Conservation (phyloP, 2,113 vertebrate species). For the Eonycteris spelaea region DNA sequence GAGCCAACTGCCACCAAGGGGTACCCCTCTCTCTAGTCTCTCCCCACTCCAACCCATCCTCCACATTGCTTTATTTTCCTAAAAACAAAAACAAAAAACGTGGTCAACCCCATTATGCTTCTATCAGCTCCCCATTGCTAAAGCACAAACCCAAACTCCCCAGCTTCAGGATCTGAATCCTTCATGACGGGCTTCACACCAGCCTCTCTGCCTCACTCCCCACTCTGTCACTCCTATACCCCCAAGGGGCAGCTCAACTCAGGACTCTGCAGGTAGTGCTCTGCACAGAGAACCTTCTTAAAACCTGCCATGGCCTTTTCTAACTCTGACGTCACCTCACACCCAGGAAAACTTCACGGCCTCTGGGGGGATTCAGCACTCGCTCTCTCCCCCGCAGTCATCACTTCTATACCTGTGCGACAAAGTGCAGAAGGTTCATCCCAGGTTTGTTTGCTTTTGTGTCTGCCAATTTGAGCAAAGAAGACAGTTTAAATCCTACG, state of each 20-base stretch:
- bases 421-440: slow-evolving; percentile 98
- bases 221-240: not conserved
- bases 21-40: not conserved
- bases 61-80: not conserved
- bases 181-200: not conserved
- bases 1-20: not conserved
- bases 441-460: slow-evolving; percentile 98
- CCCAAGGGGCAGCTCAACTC: no score
- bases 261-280: not conserved
- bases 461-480: slow-evolving; percentile 95
- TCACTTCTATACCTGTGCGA: slow-evolving; percentile 89
- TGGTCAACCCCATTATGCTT: not conserved
- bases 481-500: slow-evolving; percentile 97
- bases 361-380: accelerated
- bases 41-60: not conserved
- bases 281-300: not conserved
- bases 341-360: not conserved
- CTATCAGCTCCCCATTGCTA: not conserved
- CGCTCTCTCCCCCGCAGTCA: not conserved
- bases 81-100: not conserved
- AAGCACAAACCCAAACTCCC: not conserved
- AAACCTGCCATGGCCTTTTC: not conserved
- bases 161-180: not conserved
- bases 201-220: not conserved
- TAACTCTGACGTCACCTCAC: not conserved